Conservation (phyloP, 1,140 invertebrate species). For the Micrasema minimum region DNA sequence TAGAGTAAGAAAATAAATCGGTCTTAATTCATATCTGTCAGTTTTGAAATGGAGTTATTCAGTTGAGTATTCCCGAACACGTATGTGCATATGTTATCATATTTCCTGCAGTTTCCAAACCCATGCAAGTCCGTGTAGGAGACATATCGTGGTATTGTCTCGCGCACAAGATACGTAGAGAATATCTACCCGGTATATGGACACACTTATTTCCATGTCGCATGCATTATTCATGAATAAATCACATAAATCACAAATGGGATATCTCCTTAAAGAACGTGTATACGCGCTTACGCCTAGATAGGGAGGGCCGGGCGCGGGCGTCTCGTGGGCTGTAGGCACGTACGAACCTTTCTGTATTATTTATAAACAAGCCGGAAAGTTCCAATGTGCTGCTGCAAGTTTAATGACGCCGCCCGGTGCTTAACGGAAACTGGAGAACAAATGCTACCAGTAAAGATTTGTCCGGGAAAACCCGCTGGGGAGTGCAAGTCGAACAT, state of each 20-base stretch:
- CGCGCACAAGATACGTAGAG: constrained; percentile 10
- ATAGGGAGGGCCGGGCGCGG: constrained; percentile 15
- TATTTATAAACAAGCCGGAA: constrained; percentile 43
- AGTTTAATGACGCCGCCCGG: constrained; percentile 29
- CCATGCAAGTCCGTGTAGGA: not conserved
- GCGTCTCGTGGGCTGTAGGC: constrained; percentile 15
- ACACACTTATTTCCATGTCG: constrained; percentile 53
- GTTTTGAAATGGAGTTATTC: no score
- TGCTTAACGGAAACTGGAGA: constrained; percentile 6
- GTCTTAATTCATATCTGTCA: no score
- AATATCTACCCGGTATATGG: constrained; percentile 28
- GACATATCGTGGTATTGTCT: constrained; percentile 25
- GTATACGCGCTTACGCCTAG: constrained; percentile 35
- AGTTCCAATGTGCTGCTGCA: constrained; percentile 6
- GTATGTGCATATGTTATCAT: constrained; percentile 24
- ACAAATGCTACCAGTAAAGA: constrained; percentile 13
- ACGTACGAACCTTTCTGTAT: constrained; percentile 38
- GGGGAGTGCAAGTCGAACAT: not conserved
- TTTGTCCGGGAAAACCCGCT: constrained; percentile 4
- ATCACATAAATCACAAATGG: constrained; percentile 52
- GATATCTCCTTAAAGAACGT: constrained; percentile 50
- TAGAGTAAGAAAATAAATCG: no score
- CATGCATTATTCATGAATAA: constrained; percentile 54
- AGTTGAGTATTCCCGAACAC: not conserved
- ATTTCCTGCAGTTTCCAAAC: constrained; percentile 5